These are phyloP conservation scores for Ophraella communa DNA, from an alignment of 2,888 invertebrate genomes.

Conservation along the genomic window DNA sequence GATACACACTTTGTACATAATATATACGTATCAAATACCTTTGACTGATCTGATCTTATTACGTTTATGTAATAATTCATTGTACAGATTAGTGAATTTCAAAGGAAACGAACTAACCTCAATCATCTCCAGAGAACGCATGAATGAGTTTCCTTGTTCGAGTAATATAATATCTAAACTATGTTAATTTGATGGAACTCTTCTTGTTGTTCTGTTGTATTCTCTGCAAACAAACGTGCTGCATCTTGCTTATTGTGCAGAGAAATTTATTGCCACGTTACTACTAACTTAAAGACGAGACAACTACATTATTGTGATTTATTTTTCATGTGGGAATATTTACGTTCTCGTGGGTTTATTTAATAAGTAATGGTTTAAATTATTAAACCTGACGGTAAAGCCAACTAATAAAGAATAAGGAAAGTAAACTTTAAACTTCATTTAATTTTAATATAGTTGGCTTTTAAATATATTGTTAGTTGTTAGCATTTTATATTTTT, in stretches of 20 bases:
- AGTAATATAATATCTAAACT: constrained; percentile 18
- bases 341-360: no score
- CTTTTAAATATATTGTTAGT: no score
- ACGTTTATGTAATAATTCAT: constrained; percentile 2
- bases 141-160: constrained; percentile 3
- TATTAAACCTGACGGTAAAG: no score
- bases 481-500: no score
- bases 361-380: no score
- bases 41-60: background rate
- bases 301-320: background rate
- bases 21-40: no score
- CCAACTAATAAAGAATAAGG: no score
- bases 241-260: constrained; percentile 13
- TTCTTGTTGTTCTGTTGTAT: constrained; percentile 4
- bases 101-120: constrained; percentile 16
- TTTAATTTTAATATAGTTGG: no score
- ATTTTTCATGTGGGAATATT: background rate
- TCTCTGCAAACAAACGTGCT: constrained; percentile 5
- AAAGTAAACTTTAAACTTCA: no score
- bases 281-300: background rate
- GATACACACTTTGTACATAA: no score
- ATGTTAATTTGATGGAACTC: constrained; percentile 16
- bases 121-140: constrained; percentile 14
- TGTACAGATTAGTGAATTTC: constrained; percentile 5
- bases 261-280: background rate